Evolutionary conservation across 1,140 invertebrate genomes (phyloP).

Genomic region (Apis mellifera): DNA sequence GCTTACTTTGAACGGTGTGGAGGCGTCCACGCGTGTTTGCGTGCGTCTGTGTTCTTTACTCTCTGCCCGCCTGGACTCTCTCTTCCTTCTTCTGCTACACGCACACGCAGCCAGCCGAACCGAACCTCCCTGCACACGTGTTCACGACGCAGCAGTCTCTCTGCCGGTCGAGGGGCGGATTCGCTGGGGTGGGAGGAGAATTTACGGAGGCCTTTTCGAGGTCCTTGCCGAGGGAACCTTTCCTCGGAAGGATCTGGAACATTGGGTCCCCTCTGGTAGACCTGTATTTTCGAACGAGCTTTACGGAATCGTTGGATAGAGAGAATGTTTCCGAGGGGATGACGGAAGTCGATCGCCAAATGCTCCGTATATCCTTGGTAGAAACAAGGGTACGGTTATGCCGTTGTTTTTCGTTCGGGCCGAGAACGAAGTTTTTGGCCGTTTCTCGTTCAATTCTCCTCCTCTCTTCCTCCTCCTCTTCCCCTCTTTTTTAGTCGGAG

Average conservation of each 20-base stretch:
- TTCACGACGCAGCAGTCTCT: slow-evolving; percentile 42
- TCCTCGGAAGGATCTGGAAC: slow-evolving; percentile 34
- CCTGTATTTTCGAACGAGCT: neutral
- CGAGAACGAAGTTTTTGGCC: neutral
- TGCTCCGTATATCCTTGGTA: neutral
- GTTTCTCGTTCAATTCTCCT: neutral
- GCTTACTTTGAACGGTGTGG: too few species aligned
- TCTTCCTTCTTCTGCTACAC: slow-evolving; percentile 8
- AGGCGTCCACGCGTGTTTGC: neutral
- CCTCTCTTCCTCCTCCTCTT: too few species aligned
- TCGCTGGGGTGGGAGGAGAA: slow-evolving; percentile 22
- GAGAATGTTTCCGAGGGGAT: neutral
- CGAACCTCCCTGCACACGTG: slow-evolving; percentile 55
- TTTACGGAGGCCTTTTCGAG: slow-evolving; percentile 36
- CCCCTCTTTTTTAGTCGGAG: too few species aligned
- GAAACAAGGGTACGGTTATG: neutral
- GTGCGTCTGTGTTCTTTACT: slow-evolving; percentile 13
- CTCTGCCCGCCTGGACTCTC: neutral
- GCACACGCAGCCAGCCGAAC: neutral
- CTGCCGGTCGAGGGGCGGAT: slow-evolving; percentile 44
- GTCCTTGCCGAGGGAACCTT: slow-evolving; percentile 41
- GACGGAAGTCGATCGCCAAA: neutral
- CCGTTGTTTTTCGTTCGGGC: neutral
- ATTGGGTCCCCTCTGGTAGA: slow-evolving; percentile 3
- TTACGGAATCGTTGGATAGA: neutral